These are phyloP conservation scores for Taxidea taxus DNA, from an alignment of 2,113 vertebrate genomes.

Conservation along the genomic window DNA sequence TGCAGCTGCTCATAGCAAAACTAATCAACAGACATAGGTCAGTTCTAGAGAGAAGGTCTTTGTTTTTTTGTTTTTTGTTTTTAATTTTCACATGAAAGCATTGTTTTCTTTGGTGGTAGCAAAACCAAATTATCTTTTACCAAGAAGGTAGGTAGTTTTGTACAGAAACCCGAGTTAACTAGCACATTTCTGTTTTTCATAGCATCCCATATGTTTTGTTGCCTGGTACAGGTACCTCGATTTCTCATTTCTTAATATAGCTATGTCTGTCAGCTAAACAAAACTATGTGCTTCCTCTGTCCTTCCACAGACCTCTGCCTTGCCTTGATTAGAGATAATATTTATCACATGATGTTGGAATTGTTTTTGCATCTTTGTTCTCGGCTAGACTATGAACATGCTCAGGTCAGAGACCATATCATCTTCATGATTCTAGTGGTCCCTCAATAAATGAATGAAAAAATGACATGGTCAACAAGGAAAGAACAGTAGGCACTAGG, in stretches of 20 bases:
- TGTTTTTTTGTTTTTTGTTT: neutral
- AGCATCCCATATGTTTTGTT: neutral
- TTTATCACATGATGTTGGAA: neutral
- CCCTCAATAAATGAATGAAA: neutral
- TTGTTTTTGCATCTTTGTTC: neutral
- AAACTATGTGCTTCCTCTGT: neutral
- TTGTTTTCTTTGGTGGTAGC: neutral
- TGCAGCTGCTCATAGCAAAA: constrained; percentile 70
- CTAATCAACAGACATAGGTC: constrained; percentile 63
- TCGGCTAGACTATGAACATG: neutral
- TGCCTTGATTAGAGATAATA: neutral
- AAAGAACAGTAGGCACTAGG: neutral
- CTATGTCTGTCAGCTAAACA: neutral
- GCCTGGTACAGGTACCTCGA: neutral
- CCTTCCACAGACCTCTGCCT: neutral
- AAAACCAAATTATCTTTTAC: constrained; percentile 15
- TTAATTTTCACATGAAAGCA: constrained; percentile 13
- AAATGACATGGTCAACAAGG: neutral
- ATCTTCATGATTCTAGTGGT: neutral
- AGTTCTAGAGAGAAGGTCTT: neutral
- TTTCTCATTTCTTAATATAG: neutral
- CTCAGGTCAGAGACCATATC: neutral
- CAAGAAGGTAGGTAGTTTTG: neutral
- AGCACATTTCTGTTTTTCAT: neutral
- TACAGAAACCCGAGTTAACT: neutral